These are phyloP conservation scores for Telmatherina bonti DNA, from an alignment of 2,797 vertebrate genomes.

Conservation along the genomic window DNA sequence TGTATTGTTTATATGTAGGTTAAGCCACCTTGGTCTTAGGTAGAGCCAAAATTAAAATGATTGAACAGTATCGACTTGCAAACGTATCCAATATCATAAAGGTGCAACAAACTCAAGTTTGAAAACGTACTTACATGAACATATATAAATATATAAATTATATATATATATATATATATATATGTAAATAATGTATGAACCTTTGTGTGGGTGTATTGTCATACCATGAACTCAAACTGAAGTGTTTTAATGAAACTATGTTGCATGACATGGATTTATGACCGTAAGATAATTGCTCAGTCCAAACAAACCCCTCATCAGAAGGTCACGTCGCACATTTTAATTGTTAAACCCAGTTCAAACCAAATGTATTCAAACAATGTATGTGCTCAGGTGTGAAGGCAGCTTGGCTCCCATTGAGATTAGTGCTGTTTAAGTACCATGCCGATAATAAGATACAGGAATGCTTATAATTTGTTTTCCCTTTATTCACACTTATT, in stretches of 20 bases:
- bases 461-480: conserved; percentile 72
- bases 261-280: conserved; percentile 10
- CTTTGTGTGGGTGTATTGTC: conserved; percentile 60
- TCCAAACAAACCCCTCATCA: background rate
- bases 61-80: conserved; percentile 13
- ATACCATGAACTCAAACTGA: conserved; percentile 44
- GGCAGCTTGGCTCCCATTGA: conserved; percentile 52
- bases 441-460: conserved; percentile 68
- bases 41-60: conserved; percentile 36
- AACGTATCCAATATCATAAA: background rate
- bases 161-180: conserved; percentile 6
- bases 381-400: conserved; percentile 60
- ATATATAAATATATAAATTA: too few species aligned
- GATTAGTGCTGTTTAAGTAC: conserved; percentile 67
- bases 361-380: conserved; percentile 2
- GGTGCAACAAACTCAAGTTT: background rate
- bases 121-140: conserved; percentile 2
- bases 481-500: conserved; percentile 30
- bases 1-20: conserved; percentile 60
- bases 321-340: background rate
- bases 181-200: conserved; percentile 31
- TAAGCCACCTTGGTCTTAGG: conserved; percentile 32
- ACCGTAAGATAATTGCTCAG: background rate
- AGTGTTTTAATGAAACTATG: conserved; percentile 1
- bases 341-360: background rate